These are phyloP conservation scores for Cryptoleucopteryx plumbea DNA, from an alignment of 2,113 vertebrate genomes.

Conservation along the genomic window DNA sequence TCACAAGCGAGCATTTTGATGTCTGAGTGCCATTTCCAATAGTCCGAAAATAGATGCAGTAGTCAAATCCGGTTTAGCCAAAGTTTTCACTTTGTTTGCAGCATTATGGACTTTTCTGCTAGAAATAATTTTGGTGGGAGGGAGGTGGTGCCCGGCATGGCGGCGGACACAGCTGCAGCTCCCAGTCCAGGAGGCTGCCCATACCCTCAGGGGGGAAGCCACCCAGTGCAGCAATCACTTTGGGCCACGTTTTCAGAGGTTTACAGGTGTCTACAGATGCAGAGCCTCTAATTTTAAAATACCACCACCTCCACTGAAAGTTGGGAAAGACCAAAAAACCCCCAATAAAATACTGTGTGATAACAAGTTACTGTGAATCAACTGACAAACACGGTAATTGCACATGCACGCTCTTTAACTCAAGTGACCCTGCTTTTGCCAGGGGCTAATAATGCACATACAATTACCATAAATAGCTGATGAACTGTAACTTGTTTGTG, in stretches of 20 bases:
- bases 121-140: neutral
- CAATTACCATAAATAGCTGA: conserved; percentile 22
- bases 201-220: accelerated
- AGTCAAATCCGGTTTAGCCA: neutral
- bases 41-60: neutral
- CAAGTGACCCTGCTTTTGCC: conserved; percentile 29
- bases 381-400: neutral
- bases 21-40: accelerated
- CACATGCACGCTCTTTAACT: neutral
- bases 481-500: conserved; percentile 22
- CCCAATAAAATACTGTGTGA: neutral
- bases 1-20: accelerated
- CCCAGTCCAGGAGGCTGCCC: neutral
- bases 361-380: neutral
- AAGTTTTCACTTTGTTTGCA: neutral
- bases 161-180: accelerated
- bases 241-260: neutral
- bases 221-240: accelerated
- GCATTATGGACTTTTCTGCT: accelerated
- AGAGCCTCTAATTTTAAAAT: neutral
- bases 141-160: accelerated
- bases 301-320: neutral
- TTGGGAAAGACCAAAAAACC: neutral
- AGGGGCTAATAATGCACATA: conserved; percentile 11
- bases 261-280: neutral